These are phyloP conservation scores for Oikopleura vanhoeffeni DNA, from an alignment of 23 tunicate species.

Conservation along the genomic window DNA sequence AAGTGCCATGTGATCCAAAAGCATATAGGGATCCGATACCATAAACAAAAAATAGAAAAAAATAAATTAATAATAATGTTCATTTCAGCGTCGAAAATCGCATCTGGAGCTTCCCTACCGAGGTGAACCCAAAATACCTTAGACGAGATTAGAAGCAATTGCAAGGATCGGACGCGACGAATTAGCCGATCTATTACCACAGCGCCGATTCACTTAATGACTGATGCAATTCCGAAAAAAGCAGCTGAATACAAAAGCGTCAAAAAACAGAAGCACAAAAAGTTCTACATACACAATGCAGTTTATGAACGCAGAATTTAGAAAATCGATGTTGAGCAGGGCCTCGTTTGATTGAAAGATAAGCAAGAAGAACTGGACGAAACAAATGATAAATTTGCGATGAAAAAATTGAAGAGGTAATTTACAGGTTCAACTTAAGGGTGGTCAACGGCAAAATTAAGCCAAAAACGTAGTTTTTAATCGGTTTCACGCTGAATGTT, in stretches of 20 bases:
- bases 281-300: not conserved
- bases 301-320: not conserved
- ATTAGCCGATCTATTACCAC: not conserved
- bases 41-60: no score
- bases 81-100: no score
- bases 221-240: not conserved
- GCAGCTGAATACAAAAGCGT: not conserved
- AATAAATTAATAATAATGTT: no score
- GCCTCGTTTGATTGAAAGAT: not conserved
- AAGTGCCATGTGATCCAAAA: no score
- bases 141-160: not conserved
- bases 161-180: not conserved
- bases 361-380: not conserved
- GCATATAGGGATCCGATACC: no score
- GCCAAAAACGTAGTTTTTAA: no score
- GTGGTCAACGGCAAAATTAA: no score
- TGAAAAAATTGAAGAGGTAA: not conserved
- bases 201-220: not conserved
- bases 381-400: not conserved
- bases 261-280: not conserved
- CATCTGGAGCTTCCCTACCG: no score
- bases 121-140: no score
- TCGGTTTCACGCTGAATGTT: no score
- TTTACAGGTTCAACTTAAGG: no score
- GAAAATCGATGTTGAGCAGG: not conserved